Percentiles rank a stretch among this genome's conserved stretches.
Evolutionary conservation across 1,140 invertebrate species (phyloP).

Genomic region (Saccostrea cuccullata): DNA sequence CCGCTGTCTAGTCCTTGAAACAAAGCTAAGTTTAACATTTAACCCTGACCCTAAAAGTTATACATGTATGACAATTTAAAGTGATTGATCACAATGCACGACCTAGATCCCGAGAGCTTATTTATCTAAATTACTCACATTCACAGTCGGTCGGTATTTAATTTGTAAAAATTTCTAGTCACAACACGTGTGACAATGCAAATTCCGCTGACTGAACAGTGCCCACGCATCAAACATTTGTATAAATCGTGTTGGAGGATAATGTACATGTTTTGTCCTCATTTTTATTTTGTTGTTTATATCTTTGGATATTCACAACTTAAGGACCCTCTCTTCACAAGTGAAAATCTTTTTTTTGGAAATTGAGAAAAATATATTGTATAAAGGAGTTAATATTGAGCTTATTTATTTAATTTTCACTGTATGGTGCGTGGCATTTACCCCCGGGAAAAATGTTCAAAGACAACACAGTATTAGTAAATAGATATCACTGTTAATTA

Average conservation of each 20-base stretch:
- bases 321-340: no score
- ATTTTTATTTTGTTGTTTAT: no score
- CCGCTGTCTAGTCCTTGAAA: neutral
- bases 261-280: neutral
- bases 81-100: neutral
- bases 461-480: no score
- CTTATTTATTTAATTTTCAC: no score
- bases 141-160: neutral
- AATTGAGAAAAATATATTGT: no score
- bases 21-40: neutral
- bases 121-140: slow-evolving; percentile 23
- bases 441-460: no score
- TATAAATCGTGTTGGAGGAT: neutral
- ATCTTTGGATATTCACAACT: no score
- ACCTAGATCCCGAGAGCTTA: neutral
- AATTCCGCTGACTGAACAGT: neutral
- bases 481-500: no score
- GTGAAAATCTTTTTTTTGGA: no score
- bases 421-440: no score
- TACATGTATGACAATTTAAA: neutral
- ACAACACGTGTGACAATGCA: neutral
- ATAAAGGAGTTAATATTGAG: no score
- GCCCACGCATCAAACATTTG: neutral
- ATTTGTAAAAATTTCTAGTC: neutral
- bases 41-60: slow-evolving; percentile 3